Percentiles rank a stretch among this genome's conserved stretches.
Conservation (phyloP, 2,797 vertebrate species). For the Phrynocephalus vlangalii region DNA sequence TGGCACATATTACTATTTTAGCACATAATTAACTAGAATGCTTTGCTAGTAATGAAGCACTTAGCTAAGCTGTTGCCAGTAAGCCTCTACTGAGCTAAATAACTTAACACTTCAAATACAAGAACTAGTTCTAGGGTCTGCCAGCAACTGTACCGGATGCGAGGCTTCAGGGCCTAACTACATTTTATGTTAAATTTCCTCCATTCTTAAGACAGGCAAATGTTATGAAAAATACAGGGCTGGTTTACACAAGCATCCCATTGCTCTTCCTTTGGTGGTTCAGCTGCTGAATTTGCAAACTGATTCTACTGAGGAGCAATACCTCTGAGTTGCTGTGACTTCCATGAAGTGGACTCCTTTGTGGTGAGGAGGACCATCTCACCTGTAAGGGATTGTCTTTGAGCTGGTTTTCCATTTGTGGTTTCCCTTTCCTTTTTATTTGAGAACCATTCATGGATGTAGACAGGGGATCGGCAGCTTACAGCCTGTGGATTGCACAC, state of each 20-base stretch:
- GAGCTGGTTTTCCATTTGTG: background rate
- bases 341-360: too few relatives aligned
- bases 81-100: background rate
- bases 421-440: background rate
- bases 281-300: background rate
- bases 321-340: background rate
- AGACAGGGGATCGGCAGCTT: background rate
- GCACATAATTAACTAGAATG: background rate
- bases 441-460: background rate
- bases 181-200: background rate
- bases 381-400: too few relatives aligned
- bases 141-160: background rate
- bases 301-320: background rate
- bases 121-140: background rate
- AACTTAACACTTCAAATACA: background rate
- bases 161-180: background rate
- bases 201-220: background rate
- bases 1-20: background rate
- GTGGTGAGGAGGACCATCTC: too few relatives aligned
- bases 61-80: slow-evolving; percentile 2
- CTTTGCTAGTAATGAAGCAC: background rate
- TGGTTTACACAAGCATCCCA: background rate
- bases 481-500: too few relatives aligned
- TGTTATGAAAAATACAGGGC: background rate
- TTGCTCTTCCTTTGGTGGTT: background rate